Conservation (phyloP, 2,888 invertebrate genomes). For the Tetragnatha montana region DNA sequence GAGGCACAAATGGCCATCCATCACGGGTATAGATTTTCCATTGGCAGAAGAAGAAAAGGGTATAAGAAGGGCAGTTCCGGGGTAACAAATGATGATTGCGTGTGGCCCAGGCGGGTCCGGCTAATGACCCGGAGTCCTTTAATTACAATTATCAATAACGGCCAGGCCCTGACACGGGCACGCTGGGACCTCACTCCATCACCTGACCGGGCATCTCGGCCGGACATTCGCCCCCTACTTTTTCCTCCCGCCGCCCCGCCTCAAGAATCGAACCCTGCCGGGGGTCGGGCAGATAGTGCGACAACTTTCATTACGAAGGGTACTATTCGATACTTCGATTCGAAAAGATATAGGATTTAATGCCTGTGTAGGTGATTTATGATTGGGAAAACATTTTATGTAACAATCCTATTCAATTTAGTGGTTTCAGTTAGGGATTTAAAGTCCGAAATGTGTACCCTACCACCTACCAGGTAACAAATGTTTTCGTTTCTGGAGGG, state of each 20-base stretch:
- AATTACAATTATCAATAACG: conserved; percentile 71
- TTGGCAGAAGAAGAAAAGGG: conserved; percentile 54
- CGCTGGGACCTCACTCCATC: conserved; percentile 67
- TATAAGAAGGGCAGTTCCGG: conserved; percentile 52
- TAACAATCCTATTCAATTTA: no score
- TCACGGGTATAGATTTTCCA: conserved; percentile 68
- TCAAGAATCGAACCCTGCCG: conserved; percentile 37
- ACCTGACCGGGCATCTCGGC: conserved; percentile 61
- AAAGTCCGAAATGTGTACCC: no score
- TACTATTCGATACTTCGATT: no score
- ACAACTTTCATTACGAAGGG: no score
- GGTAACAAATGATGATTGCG: conserved; percentile 71
- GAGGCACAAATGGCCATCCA: conserved; percentile 36
- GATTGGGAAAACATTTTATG: no score
- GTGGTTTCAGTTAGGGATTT: no score
- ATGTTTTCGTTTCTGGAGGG: no score
- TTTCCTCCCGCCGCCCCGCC: conserved; percentile 31
- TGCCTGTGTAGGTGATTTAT: no score
- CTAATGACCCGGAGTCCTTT: conserved; percentile 70
- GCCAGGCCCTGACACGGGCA: conserved; percentile 64
- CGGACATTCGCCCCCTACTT: conserved; percentile 47
- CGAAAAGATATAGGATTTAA: no score
- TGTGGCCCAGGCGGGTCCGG: conserved; percentile 52
- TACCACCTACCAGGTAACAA: no score
- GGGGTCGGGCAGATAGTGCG: conserved; percentile 30